Evolutionary conservation across 2,888 invertebrate species (phyloP).

Genomic region (Amiota minor): DNA sequence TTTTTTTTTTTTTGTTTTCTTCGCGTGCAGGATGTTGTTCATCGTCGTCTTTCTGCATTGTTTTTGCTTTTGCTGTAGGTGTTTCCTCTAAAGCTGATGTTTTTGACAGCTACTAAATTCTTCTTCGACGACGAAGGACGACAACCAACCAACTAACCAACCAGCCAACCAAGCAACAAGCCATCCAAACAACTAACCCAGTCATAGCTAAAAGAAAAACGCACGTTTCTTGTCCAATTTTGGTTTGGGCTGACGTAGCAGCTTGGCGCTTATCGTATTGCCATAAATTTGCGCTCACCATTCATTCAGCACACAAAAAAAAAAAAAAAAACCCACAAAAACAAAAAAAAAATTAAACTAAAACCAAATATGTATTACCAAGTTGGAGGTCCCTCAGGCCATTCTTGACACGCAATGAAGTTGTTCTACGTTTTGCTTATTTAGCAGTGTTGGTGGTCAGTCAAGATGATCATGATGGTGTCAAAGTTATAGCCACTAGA

Average conservation of each 20-base stretch:
- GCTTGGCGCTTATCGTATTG: constrained; percentile 58
- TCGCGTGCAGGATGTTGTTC: constrained; percentile 14
- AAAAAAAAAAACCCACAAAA: not conserved
- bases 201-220: constrained; percentile 37
- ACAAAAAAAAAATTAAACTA: constrained; percentile 13
- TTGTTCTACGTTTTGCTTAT: constrained; percentile 46
- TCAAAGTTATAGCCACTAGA: too few species aligned
- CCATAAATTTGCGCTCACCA: constrained; percentile 57
- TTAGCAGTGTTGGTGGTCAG: not conserved
- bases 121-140: constrained; percentile 27
- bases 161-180: not conserved
- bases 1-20: constrained; percentile 7
- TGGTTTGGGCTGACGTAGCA: constrained; percentile 45
- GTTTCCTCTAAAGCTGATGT: constrained; percentile 28
- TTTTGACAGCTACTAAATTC: constrained; percentile 67
- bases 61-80: constrained; percentile 13
- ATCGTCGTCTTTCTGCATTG: not conserved
- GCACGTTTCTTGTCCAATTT: constrained; percentile 65
- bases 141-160: not conserved
- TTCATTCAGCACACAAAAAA: constrained; percentile 27
- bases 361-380: constrained; percentile 54
- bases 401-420: constrained; percentile 62
- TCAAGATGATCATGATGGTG: too few species aligned
- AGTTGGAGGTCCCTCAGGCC: constrained; percentile 58
- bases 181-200: constrained; percentile 19